A percentile compares a stretch with the other conserved stretches of the same genome.
phyloP scores from a whole-genome alignment of 2,888 invertebrate species.

The Drosophila mayaguana region DNA sequence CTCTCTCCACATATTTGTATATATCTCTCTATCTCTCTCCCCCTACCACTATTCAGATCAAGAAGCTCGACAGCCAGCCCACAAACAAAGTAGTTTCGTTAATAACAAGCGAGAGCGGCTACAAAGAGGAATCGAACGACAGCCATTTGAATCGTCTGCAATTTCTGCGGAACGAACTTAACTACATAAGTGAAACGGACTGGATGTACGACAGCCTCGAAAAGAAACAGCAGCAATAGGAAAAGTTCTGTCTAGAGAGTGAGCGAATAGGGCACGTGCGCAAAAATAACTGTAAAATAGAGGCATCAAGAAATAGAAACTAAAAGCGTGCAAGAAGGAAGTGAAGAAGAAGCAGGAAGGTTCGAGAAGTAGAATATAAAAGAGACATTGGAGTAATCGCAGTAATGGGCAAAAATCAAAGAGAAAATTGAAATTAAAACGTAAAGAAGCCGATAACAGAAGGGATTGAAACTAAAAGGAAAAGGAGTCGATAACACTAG shows the following conservation, averaged over 20 bases:
- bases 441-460: neutral
- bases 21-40: neutral
- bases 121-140: slow-evolving; percentile 87
- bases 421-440: neutral
- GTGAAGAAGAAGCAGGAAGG: neutral
- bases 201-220: slow-evolving; percentile 92
- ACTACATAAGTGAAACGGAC: slow-evolving; percentile 91
- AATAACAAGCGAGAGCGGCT: slow-evolving; percentile 74
- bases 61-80: slow-evolving; percentile 53
- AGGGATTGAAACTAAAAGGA: neutral
- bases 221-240: slow-evolving; percentile 83
- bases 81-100: slow-evolving; percentile 76
- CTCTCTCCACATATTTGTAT: neutral
- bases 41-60: slow-evolving; percentile 27
- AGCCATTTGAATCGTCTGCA: slow-evolving; percentile 90
- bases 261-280: neutral
- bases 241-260: neutral
- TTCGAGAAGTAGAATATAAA: neutral
- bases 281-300: neutral
- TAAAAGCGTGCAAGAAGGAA: neutral
- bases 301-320: neutral
- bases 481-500: neutral
- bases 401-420: too few species aligned
- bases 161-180: slow-evolving; percentile 90
- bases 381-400: neutral